Base-by-base conservation (phyloP, 2,888 invertebrate species). In the Asteroscopus sphinx region DNA sequence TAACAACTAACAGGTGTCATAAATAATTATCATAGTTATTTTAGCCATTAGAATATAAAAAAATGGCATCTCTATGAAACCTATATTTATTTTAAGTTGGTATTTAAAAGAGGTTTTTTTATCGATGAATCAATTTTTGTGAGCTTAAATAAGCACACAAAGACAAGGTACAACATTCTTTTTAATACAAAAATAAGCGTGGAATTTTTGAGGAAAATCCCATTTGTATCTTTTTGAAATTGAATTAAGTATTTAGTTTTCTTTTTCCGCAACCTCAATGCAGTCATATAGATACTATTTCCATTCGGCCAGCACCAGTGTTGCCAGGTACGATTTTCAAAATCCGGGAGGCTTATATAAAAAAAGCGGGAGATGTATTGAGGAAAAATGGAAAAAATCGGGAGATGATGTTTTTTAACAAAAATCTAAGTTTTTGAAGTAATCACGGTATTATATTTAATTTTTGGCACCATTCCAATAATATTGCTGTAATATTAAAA, bases 21-120 rank as follows among this genome's bases (percentile, higher is more conserved):
- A 49, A 68, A n/a, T n/a, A n/a, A n/a, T n/a, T n/a, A n/a, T 68
- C 48, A 62, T 46, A 53, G 53, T 49, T 53, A 65, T 61, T 44
- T 61, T 41, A 37, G 47, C 26, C 16, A 61, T 61, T 53, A 53
- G 0, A 26, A 37, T 30, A 44, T 11, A 4, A 46, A 36, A 39
- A 15, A 16, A 21, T 15, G 30, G 5, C 0, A 6, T 32, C 32
- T 33, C 0, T 17, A 15, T 9, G 6, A 32, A 7, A 8, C 11
- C n/a, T 13, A 6, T 8, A 21, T 0, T 12, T 11, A 16, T 15
- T 16, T 16, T 35, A 35, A 1, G 9, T 28, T 6, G 9, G 28
- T 1, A 45, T 6, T 21, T 21, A 21, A 1, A 21, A 21, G 4
- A 0, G 6, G 6, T 6, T 21, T 3, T 21, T 21, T 4, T 21